Conservation (phyloP, 2,113 vertebrate genomes). For the Epinephelus moara region DNA sequence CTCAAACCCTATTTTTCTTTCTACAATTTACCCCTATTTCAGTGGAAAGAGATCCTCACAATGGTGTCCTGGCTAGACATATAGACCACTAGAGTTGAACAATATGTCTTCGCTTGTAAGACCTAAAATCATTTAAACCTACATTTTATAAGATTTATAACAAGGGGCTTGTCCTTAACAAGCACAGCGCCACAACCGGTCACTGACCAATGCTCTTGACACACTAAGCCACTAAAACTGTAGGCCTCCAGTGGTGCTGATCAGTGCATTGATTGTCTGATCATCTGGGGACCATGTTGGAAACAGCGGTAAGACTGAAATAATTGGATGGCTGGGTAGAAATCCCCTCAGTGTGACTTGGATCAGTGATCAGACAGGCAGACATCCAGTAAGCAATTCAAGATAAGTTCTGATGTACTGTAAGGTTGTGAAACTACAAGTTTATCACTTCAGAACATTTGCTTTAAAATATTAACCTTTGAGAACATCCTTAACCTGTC, state of each 20-base stretch:
- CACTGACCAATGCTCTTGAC: constrained; percentile 29
- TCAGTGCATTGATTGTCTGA: constrained; percentile 71
- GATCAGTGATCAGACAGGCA: constrained; percentile 63
- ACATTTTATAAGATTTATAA: background rate
- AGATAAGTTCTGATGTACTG: constrained; percentile 14
- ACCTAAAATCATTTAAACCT: background rate
- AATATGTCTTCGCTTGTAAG: background rate
- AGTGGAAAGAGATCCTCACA: background rate
- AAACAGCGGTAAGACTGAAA: constrained; percentile 62
- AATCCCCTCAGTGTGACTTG: constrained; percentile 55
- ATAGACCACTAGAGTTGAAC: background rate
- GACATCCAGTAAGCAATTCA: constrained; percentile 14
- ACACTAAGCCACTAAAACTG: constrained; percentile 40
- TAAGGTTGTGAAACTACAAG: background rate
- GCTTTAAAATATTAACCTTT: background rate
- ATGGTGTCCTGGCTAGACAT: background rate
- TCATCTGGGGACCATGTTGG: constrained; percentile 59
- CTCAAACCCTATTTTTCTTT: background rate
- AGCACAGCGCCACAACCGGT: constrained; percentile 18
- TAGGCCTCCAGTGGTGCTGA: constrained; percentile 51
- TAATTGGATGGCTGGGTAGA: constrained; percentile 63
- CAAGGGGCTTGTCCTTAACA: constrained; percentile 32
- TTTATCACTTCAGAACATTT: background rate
- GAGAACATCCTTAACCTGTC: background rate
- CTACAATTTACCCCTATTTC: background rate